Evolutionary conservation across 2,888 invertebrate species (phyloP).

Genomic region (Cybosia mesomella): DNA sequence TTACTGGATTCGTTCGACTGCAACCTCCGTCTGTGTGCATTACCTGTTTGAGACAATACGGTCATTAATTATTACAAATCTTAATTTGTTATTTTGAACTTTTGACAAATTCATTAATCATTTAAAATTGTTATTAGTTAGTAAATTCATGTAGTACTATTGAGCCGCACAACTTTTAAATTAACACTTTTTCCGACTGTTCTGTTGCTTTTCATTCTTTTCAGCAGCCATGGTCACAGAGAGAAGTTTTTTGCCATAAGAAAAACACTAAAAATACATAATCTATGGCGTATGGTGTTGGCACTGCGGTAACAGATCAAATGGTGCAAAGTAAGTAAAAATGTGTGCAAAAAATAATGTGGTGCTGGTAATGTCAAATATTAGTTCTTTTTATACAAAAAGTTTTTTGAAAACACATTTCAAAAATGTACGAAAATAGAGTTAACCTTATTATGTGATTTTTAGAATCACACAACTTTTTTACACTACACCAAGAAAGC

Average conservation of each 20-base stretch:
- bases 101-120: neutral
- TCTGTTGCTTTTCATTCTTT: too few species aligned
- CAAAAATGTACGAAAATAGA: neutral
- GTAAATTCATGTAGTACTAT: neutral
- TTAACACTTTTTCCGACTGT: too few species aligned
- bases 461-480: too few species aligned
- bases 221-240: too few species aligned
- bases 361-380: neutral
- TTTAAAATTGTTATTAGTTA: neutral
- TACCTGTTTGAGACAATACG: conserved; percentile 56
- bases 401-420: neutral
- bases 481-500: neutral
- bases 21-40: conserved; percentile 88
- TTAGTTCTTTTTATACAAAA: neutral
- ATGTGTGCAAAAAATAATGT: neutral
- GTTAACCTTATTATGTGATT: too few species aligned
- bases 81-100: neutral
- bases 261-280: neutral
- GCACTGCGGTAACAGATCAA: neutral
- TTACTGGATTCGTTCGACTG: conserved; percentile 90
- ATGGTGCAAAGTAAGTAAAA: neutral
- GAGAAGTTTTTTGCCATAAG: too few species aligned
- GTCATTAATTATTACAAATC: neutral
- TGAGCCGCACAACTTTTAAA: neutral
- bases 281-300: neutral